Conservation (phyloP, 2,888 invertebrate genomes). For the Eristalis intricaria region DNA sequence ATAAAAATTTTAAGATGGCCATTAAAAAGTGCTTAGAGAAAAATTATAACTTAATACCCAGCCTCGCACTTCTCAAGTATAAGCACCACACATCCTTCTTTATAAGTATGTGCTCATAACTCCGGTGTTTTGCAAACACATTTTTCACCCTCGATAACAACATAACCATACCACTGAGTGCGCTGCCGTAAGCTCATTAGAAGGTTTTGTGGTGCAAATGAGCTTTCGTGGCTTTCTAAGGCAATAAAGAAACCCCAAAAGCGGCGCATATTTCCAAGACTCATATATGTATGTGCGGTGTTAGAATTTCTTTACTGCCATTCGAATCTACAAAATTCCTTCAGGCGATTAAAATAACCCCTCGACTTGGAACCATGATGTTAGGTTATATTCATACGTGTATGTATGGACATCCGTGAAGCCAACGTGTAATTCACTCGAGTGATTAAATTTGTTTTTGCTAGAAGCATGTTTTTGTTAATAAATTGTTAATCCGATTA, state of each 20-base stretch:
- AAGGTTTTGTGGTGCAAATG: constrained; percentile 47
- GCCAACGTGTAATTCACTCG: not conserved
- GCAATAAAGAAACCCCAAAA: constrained; percentile 13
- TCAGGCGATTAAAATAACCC: constrained; percentile 7
- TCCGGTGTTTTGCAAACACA: not conserved
- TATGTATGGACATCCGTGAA: not conserved
- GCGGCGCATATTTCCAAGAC: constrained; percentile 6
- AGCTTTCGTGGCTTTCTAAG: constrained; percentile 6
- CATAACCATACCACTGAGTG: not conserved
- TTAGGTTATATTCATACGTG: not conserved
- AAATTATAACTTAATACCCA: not conserved
- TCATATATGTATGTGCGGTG: constrained; percentile 9
- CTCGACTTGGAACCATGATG: not conserved
- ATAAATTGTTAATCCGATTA: constrained; percentile 44
- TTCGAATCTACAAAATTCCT: constrained; percentile 19
- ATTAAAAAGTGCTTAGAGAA: not conserved
- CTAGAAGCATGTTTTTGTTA: not conserved
- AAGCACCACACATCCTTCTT: not conserved
- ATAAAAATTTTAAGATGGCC: not conserved
- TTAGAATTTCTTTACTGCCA: constrained; percentile 10
- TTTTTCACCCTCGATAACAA: not conserved
- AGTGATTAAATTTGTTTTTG: not conserved
- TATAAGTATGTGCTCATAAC: not conserved
- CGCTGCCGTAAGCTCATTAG: constrained; percentile 22
- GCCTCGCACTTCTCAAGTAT: not conserved